phyloP scores from a whole-genome alignment of 2,113 vertebrate species.

The Callionymus lyra region DNA sequence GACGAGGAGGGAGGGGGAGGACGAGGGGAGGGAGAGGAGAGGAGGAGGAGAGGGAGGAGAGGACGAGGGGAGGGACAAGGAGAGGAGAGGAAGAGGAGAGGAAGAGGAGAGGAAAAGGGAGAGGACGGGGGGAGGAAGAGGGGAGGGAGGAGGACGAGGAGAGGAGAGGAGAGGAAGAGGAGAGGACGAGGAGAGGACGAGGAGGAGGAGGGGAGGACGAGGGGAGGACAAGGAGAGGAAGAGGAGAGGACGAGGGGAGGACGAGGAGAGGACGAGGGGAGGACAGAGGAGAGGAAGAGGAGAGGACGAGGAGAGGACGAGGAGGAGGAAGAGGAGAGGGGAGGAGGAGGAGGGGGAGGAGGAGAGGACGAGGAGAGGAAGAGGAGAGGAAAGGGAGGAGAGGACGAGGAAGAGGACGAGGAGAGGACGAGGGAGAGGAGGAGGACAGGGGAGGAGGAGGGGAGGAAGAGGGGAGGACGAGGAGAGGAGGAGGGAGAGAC shows the following conservation, averaged over 20 bases:
- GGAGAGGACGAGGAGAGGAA: slow-evolving; percentile 21
- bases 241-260: slow-evolving; percentile 44
- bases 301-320: slow-evolving; percentile 21
- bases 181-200: slow-evolving; percentile 22
- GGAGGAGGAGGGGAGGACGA: slow-evolving; percentile 6
- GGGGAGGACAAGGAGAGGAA: too few species aligned
- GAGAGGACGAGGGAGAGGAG: slow-evolving; percentile 22
- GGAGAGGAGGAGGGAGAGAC: slow-evolving; percentile 9
- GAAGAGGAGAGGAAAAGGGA: slow-evolving; percentile 13
- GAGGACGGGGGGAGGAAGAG: too few species aligned
- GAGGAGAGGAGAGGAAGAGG: slow-evolving; percentile 44
- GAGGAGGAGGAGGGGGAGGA: too few species aligned
- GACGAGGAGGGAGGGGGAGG: slow-evolving; percentile 12
- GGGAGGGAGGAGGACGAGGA: slow-evolving; percentile 31
- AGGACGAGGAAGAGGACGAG: too few species aligned
- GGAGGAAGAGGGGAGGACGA: slow-evolving; percentile 36
- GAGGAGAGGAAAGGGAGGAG: slow-evolving; percentile 7
- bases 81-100: slow-evolving; percentile 43
- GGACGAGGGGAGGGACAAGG: slow-evolving; percentile 32
- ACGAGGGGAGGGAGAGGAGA: slow-evolving; percentile 39
- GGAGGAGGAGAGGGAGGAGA: slow-evolving; percentile 34
- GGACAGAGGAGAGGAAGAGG: slow-evolving; percentile 38
- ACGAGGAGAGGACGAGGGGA: slow-evolving; percentile 12
- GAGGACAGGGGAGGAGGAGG: slow-evolving; percentile 27
- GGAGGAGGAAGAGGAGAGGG: too few species aligned